Evolutionary conservation across 2,113 vertebrate species (phyloP), one percentile per base, ranked within the genome.

Genomic region (Polyodon spathula): DNA sequence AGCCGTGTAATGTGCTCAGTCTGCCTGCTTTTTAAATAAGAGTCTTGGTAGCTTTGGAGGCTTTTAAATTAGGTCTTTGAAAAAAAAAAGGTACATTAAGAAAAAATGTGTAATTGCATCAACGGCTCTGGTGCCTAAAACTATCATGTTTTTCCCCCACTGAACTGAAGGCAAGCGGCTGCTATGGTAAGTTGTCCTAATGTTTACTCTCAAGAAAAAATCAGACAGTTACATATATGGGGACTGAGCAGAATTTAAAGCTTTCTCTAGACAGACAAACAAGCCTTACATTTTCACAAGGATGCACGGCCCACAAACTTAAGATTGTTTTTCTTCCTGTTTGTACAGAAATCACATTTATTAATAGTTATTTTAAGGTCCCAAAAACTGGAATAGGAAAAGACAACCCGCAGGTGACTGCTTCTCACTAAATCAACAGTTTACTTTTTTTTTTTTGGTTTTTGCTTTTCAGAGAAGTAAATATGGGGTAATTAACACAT

Each of bases 231-330:
- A 7, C 16, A 10, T 8, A 55, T 41, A 9, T 14, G 16, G 40
- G 40, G 55, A 8, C 14, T 50, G 9, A 6, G 15, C 56, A 54
- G 6, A 7, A 54, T 48, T 41, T 46, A 42, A 16, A 51, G 53
- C 57, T 63, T 44, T 42, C 40, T 60, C 58, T 58, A 63, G 50
- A 67, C 66, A 48, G 56, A 63, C 42, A 59, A 27, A 63, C 14
- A 63, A 59, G 50, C 37, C 8, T 50, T 12, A 1, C 42, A 52
- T 67, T 67, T 67, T 63, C 56, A 48, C 51, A 40, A 54, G 48
- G 58, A 57, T 44, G 40, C 5, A 27, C 4, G 4, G 50, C 51
- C 48, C 63, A 38, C 44, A 6, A 5, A 10, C 48, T 50, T 50
- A 11, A 50, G 8, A 50, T 50, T 50, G 5, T n/a, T 10, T 6